These are phyloP conservation scores for Leptopterna dolabrata DNA, from an alignment of 2,888 invertebrate genomes.

Conservation along the genomic window DNA sequence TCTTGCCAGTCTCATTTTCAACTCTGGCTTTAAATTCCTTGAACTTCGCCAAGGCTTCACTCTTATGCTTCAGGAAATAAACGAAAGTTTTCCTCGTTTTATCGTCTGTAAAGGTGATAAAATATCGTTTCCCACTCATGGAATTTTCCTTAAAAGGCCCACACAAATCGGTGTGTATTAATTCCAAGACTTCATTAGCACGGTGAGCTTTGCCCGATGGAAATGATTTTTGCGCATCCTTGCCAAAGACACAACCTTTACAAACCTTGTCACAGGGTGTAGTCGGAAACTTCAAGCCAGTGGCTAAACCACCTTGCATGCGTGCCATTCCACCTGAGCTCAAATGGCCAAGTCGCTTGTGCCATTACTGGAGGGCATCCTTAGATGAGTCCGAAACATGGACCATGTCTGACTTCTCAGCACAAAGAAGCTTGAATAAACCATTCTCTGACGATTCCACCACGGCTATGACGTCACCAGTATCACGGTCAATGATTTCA, in stretches of 20 bases:
- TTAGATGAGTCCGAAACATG: conserved; percentile 22
- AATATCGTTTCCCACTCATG: conserved; percentile 22
- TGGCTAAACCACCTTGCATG: conserved; percentile 14
- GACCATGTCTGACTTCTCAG: neutral
- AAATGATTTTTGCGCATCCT: conserved; percentile 35
- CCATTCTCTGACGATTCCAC: conserved; percentile 6
- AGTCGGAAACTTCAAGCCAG: conserved; percentile 17
- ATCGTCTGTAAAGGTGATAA: conserved; percentile 37
- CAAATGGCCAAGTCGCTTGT: conserved; percentile 36
- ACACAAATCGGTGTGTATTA: conserved; percentile 6
- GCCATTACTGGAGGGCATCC: conserved; percentile 31
- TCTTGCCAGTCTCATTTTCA: conserved; percentile 17
- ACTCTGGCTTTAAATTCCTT: conserved; percentile 13
- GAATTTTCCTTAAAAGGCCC: conserved; percentile 15
- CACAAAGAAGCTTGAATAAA: conserved; percentile 13
- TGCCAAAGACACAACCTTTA: conserved; percentile 34
- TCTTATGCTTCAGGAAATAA: conserved; percentile 29
- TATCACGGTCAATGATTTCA: conserved; percentile 15
- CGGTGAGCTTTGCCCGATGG: neutral
- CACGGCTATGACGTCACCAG: neutral
- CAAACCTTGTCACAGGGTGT: conserved; percentile 9
- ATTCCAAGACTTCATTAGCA: neutral
- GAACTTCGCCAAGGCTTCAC: conserved; percentile 2
- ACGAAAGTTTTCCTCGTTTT: conserved; percentile 37
- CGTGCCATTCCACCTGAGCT: conserved; percentile 15